These are phyloP conservation scores for Acinonyx jubatus DNA, from an alignment of 2,113 vertebrate genomes.

Conservation along the genomic window DNA sequence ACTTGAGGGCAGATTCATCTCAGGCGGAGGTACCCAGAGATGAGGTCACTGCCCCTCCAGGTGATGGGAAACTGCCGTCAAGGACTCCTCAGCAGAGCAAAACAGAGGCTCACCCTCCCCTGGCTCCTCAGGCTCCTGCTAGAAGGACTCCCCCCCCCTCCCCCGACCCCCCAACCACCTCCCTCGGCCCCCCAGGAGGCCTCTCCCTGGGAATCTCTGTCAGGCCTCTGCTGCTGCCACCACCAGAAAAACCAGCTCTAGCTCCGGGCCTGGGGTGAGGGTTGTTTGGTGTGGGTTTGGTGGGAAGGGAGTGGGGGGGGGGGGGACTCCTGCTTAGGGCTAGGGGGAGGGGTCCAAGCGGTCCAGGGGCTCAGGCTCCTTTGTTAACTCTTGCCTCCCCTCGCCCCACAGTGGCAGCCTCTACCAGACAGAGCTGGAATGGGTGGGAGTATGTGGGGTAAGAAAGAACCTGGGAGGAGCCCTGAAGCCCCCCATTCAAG, in stretches of 20 bases:
- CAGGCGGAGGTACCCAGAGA: constrained; percentile 39
- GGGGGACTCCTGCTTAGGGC: neutral
- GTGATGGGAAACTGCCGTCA: constrained; percentile 47
- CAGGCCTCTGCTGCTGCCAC: constrained; percentile 27
- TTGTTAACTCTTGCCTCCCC: constrained; percentile 50
- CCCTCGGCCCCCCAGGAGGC: constrained; percentile 55
- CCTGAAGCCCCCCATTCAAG: neutral
- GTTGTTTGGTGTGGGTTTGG: constrained; percentile 62
- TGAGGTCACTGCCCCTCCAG: constrained; percentile 62
- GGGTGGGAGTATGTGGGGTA: neutral
- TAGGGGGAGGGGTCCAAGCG: constrained; percentile 46
- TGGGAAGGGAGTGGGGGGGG: neutral
- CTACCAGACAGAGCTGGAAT: neutral
- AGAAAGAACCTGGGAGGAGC: neutral
- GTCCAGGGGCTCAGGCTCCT: constrained; percentile 41
- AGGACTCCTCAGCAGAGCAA: neutral
- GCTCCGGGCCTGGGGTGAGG: constrained; percentile 37
- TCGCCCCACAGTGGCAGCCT: neutral
- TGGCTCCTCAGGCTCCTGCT: constrained; percentile 8
- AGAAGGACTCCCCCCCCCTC: neutral
- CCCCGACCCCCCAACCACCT: neutral
- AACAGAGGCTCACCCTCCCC: constrained; percentile 3
- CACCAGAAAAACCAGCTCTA: constrained; percentile 76
- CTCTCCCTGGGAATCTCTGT: constrained; percentile 66
- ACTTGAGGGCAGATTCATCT: constrained; percentile 48